Percentiles rank a stretch among this genome's conserved stretches.
Evolutionary conservation across 2,888 invertebrate species (phyloP).

Genomic region (Pseudococcus jackbeardsleyi): DNA sequence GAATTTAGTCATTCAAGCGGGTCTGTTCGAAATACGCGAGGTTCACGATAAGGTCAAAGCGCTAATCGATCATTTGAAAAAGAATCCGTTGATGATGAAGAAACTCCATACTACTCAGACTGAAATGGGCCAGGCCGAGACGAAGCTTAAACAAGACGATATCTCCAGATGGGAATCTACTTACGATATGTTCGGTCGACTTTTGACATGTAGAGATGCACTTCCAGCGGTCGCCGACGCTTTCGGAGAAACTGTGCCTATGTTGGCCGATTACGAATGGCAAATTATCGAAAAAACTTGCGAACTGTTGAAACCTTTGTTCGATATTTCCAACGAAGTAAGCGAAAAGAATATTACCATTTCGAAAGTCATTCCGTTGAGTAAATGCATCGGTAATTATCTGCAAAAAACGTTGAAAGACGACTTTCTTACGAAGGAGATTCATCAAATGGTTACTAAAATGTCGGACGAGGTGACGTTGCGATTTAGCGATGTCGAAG

Average conservation of each 20-base stretch:
- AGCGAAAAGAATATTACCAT: slow-evolving; percentile 64
- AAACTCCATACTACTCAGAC: slow-evolving; percentile 37
- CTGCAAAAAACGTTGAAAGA: slow-evolving; percentile 61
- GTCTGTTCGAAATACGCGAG: slow-evolving; percentile 51
- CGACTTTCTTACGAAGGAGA: background rate
- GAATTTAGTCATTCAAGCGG: slow-evolving; percentile 58
- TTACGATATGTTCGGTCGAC: slow-evolving; percentile 66
- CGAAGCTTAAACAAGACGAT: slow-evolving; percentile 65
- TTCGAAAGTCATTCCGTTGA: slow-evolving; percentile 62
- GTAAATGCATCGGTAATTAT: slow-evolving; percentile 52
- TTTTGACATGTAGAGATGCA: slow-evolving; percentile 65
- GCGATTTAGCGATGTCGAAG: slow-evolving; percentile 65
- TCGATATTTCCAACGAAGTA: slow-evolving; percentile 65
- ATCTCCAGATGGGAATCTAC: slow-evolving; percentile 67
- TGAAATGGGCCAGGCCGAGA: slow-evolving; percentile 33
- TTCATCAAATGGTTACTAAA: slow-evolving; percentile 53
- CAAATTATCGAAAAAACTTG: slow-evolving; percentile 62
- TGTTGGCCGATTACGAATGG: slow-evolving; percentile 66
- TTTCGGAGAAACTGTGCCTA: slow-evolving; percentile 60
- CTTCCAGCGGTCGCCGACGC: slow-evolving; percentile 61
- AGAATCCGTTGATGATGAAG: slow-evolving; percentile 1
- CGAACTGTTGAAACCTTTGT: slow-evolving; percentile 65
- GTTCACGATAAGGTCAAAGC: slow-evolving; percentile 45
- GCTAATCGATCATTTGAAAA: slow-evolving; percentile 58
- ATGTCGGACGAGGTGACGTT: slow-evolving; percentile 65